phyloP scores from a whole-genome alignment of 2,888 invertebrate species.

The Agrotis exclamationis region DNA sequence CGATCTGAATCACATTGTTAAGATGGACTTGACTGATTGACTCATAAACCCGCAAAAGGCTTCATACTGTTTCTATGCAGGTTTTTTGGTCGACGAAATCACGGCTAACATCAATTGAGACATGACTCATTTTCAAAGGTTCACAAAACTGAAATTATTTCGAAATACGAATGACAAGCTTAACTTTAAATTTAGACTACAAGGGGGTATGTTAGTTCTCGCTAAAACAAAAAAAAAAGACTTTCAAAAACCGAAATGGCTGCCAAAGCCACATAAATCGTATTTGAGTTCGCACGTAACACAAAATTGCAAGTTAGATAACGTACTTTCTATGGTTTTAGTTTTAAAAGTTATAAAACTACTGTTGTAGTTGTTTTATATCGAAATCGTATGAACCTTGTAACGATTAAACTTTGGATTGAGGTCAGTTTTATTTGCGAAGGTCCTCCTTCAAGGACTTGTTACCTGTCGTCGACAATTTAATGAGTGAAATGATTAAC shows the following conservation, averaged over 20 bases:
- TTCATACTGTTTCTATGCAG: conserved; percentile 27
- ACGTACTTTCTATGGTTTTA: conserved; percentile 65
- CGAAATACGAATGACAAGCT: not conserved
- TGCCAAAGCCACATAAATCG: conserved; percentile 45
- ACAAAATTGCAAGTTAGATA: conserved; percentile 64
- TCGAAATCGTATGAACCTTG: conserved; percentile 66
- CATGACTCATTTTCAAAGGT: conserved; percentile 32
- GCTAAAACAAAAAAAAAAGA: conserved; percentile 18
- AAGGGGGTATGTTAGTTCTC: not conserved
- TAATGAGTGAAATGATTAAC: conserved; percentile 19
- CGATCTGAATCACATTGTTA: conserved; percentile 2
- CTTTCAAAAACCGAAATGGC: conserved; percentile 46
- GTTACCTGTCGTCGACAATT: conserved; percentile 33
- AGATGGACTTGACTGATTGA: conserved; percentile 22
- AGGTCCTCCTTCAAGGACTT: conserved; percentile 57
- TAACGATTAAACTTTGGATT: conserved; percentile 61
- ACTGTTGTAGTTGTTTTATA: conserved; percentile 47
- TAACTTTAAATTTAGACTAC: not conserved
- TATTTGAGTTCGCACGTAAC: conserved; percentile 61
- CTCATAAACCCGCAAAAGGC: conserved; percentile 10
- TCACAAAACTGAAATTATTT: not conserved
- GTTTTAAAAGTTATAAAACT: conserved; percentile 35
- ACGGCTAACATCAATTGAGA: conserved; percentile 8
- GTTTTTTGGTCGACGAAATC: conserved; percentile 11
- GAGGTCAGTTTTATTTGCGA: conserved; percentile 51